Conservation (phyloP, 2,113 vertebrate genomes). For the Gnathonemus longibarbis region DNA sequence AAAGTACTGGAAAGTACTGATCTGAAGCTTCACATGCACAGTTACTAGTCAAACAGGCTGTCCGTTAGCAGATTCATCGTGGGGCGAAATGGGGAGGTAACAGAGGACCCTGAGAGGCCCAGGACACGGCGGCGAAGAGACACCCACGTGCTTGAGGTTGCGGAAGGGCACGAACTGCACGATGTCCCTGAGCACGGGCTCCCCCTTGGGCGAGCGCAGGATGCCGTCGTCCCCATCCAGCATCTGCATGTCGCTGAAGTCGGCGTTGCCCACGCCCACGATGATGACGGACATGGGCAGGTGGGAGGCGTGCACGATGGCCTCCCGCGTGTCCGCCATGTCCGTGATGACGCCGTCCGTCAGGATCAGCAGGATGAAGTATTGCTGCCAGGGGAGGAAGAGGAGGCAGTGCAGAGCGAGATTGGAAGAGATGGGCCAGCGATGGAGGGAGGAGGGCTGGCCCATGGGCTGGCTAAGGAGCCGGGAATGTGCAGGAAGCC, state of each 20-base stretch:
- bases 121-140: constrained; percentile 10
- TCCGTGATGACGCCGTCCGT: constrained; percentile 96
- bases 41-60: neutral
- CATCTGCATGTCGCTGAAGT: constrained; percentile 98
- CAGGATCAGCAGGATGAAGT: constrained; percentile 93
- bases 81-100: neutral
- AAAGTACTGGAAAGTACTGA: neutral
- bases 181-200: constrained; percentile 88
- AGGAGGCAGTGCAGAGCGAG: neutral
- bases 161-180: constrained; percentile 96
- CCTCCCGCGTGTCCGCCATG: constrained; percentile 93
- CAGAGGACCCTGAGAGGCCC: neutral
- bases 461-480: neutral
- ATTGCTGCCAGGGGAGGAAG: constrained; percentile 69
- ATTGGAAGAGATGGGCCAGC: neutral
- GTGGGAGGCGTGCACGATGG: constrained; percentile 92
- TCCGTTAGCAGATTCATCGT: neutral
- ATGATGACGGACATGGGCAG: constrained; percentile 98
- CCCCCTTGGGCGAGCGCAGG: constrained; percentile 83
- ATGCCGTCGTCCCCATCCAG: constrained; percentile 89
- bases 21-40: neutral
- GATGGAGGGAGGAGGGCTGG: neutral
- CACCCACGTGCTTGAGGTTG: constrained; percentile 93
- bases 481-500: neutral
- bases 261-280: constrained; percentile 85